Evolutionary conservation across 1,140 invertebrate species (phyloP).

Genomic region (Macrotrachela quadricornifera): DNA sequence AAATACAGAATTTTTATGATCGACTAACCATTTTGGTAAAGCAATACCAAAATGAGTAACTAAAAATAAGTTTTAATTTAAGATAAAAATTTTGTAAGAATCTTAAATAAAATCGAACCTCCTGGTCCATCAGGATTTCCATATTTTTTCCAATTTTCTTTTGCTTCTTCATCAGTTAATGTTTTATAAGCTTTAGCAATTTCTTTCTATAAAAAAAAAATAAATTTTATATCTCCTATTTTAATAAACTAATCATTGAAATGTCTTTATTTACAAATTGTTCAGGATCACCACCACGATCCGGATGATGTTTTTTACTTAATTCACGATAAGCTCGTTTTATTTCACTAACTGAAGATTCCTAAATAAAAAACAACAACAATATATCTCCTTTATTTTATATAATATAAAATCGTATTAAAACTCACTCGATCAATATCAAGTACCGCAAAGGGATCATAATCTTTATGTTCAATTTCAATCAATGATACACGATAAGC

Average conservation of each 20-base stretch:
- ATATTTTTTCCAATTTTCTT: conserved; percentile 93
- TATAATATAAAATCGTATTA: conserved; percentile 6
- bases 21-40: conserved; percentile 97
- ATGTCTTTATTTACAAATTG: conserved; percentile 38
- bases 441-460: conserved; percentile 92
- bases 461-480: conserved; percentile 47
- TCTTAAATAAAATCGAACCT: no score
- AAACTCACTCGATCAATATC: conserved; percentile 51
- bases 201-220: conserved; percentile 54
- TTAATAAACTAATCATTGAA: no score
- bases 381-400: no score
- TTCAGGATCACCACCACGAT: conserved; percentile 86
- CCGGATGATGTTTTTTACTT: conserved; percentile 80
- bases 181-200: conserved; percentile 73
- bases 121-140: conserved; percentile 98
- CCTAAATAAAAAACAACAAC: no score
- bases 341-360: conserved; percentile 60
- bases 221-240: no score
- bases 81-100: no score
- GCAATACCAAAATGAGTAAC: conserved; percentile 69
- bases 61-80: no score
- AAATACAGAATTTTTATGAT: conserved; percentile 94
- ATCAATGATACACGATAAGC: conserved; percentile 90
- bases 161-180: conserved; percentile 80
- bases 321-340: conserved; percentile 84